Base-by-base conservation (phyloP, 2,113 vertebrate genomes). In the Carlito syrichta region DNA sequence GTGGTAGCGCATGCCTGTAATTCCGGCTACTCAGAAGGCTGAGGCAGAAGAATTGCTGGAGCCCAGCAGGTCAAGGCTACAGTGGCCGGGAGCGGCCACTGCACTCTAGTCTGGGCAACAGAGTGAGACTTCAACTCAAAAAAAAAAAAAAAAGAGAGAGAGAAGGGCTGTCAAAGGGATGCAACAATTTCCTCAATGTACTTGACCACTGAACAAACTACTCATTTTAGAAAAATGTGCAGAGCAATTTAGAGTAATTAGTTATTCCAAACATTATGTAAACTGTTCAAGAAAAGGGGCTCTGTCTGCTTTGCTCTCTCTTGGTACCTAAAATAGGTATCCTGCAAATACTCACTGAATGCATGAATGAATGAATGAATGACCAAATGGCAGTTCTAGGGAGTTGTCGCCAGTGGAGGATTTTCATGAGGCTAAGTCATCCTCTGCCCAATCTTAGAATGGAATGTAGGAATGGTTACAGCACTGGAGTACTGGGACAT, bases 151-250 rank as follows among this genome's bases (percentile, higher is more conserved):
- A n/a, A n/a, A n/a, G n/a, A n/a, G n/a, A n/a, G n/a, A n/a, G 48
- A 76, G 84, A 89, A 30, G 68, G 14, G 60, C 3, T 62, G 68
- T n/a, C 82, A 96, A 91, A 73, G 45, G 58, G 50, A 79, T 63
- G 10, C 16, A 48, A 17, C 74, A 74, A 84, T 43, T 95, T 92
- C 83, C n/a, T 81, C 48, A 91, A 38, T 1, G 27, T 6, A 86
- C 45, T 86, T 83, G 79, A 63, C 88, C 56, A 60, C 2, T n/a
- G 50, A 79, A 68, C 56, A 93, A 60, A 89, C 54, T 50, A 63
- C 52, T 90, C 71, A 81, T 79, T 87, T 87, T 43, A 79, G 87
- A 84, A 94, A 85, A 89, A 76, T 40, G 16, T 94, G 14, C n/a
- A 83, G 52, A 92, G 58, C 30, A 40, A 66, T 93, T 88, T 91